A percentile compares a stretch with the other conserved stretches of the same genome.
phyloP scores from a whole-genome alignment of 2,797 vertebrate species.

The Cyclura pinguis region DNA sequence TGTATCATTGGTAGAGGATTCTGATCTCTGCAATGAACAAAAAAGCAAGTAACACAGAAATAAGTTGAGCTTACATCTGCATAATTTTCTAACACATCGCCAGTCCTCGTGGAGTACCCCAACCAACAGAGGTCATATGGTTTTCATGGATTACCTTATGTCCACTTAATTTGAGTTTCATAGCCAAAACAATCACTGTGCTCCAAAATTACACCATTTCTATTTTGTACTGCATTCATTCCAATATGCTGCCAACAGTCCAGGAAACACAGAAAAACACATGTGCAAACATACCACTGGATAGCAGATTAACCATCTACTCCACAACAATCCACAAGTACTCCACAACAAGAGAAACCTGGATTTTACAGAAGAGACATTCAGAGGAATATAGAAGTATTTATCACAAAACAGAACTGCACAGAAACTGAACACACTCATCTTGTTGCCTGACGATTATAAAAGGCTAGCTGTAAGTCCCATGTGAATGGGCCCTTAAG shows the following conservation, averaged over 20 bases:
- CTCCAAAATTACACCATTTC: neutral
- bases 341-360: neutral
- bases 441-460: neutral
- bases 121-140: too few species aligned
- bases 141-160: neutral
- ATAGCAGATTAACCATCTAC: neutral
- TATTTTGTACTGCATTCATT: neutral
- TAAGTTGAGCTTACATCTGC: too few species aligned
- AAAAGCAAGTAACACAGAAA: too few species aligned
- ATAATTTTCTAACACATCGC: too few species aligned
- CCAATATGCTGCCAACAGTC: neutral
- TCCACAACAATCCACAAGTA: neutral
- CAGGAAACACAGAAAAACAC: neutral
- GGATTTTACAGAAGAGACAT: neutral
- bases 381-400: neutral
- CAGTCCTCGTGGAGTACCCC: too few species aligned
- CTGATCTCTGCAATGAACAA: too few species aligned
- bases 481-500: neutral
- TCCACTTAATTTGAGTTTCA: neutral
- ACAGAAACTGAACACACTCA: too few species aligned
- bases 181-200: neutral
- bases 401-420: neutral
- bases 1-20: too few species aligned
- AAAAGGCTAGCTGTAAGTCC: neutral
- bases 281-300: neutral